These are phyloP conservation scores for Cyprinodon tularosa DNA, from an alignment of 2,113 vertebrate genomes.

Conservation along the genomic window DNA sequence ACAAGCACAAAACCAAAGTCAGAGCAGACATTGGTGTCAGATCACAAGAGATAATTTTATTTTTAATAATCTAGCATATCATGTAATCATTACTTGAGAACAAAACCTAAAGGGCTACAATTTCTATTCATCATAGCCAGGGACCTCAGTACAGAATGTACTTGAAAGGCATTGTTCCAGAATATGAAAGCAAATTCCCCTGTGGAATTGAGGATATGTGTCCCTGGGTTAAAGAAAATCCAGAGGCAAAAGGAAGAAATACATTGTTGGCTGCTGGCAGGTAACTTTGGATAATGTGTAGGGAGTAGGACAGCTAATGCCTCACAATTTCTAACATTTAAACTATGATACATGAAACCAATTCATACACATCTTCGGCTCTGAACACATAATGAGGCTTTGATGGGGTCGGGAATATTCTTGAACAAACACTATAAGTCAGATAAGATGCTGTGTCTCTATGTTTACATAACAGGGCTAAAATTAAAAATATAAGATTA, in stretches of 20 bases:
- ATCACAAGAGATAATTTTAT: conserved; percentile 6
- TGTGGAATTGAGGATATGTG: neutral
- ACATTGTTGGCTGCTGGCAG: conserved; percentile 1
- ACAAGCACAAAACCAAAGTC: conserved; percentile 28
- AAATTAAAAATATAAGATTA: too few relatives aligned
- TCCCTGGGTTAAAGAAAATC: neutral
- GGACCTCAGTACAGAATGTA: conserved; percentile 1
- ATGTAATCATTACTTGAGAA: neutral
- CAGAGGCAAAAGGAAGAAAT: conserved; percentile 5
- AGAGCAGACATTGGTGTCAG: conserved; percentile 16
- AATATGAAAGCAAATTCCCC: conserved; percentile 6
- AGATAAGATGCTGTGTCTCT: neutral
- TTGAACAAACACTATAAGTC: too few relatives aligned
- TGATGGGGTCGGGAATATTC: neutral
- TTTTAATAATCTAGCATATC: neutral
- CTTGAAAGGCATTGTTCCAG: neutral
- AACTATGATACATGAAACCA: neutral
- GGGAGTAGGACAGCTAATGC: conserved; percentile 4
- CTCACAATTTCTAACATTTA: conserved; percentile 8
- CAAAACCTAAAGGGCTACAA: neutral
- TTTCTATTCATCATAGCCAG: neutral
- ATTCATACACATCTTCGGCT: conserved; percentile 21
- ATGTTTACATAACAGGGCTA: neutral
- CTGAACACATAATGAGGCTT: conserved; percentile 19
- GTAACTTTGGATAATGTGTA: neutral